A percentile compares a stretch with the other conserved stretches of the same genome.
Evolutionary conservation across 2,113 vertebrate species (phyloP).

Genomic region (Nothoprocta perdicaria): DNA sequence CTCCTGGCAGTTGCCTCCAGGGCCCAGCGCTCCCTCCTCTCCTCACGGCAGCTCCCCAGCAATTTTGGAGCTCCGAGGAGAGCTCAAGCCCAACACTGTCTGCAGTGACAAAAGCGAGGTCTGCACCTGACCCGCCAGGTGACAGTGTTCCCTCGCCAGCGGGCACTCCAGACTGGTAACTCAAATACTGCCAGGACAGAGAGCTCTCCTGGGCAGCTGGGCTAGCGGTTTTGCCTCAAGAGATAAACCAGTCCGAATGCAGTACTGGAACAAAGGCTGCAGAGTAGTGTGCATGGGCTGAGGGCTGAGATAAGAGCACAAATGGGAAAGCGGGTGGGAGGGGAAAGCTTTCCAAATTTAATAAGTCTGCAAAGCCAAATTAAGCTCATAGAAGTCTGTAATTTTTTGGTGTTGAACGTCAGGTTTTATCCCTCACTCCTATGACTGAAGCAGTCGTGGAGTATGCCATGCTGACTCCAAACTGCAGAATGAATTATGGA

Average conservation of each 20-base stretch:
- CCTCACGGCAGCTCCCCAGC: background rate
- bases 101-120: background rate
- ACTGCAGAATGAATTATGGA: background rate
- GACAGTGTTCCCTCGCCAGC: background rate
- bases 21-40: background rate
- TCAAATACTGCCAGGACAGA: background rate
- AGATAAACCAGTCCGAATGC: slow-evolving; percentile 39
- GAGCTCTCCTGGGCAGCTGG: background rate
- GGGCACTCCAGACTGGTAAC: background rate
- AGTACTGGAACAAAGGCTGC: background rate
- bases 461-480: background rate
- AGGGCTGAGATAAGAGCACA: background rate
- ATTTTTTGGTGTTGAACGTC: background rate
- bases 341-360: background rate
- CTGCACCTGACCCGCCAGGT: background rate
- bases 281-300: background rate
- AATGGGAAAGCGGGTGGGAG: fast-evolving
- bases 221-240: background rate
- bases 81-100: background rate
- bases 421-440: background rate
- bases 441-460: background rate
- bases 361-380: background rate
- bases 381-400: background rate
- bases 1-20: background rate
- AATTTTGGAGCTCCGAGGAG: background rate